phyloP scores from a whole-genome alignment of 2,113 vertebrate genomes.

The Rhagologus leucostigma region DNA sequence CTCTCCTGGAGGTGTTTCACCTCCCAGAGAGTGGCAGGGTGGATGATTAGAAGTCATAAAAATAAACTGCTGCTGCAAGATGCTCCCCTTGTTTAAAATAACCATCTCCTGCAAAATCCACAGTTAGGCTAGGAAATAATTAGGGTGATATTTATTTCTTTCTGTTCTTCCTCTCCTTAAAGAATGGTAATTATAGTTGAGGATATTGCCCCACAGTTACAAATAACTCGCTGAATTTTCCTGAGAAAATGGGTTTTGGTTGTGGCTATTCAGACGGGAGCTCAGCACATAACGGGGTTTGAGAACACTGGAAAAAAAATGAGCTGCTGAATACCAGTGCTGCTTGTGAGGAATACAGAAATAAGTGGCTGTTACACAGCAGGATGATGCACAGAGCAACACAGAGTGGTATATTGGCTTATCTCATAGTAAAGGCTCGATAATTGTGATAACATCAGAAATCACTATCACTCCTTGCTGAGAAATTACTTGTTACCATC shows the following conservation, averaged over 20 bases:
- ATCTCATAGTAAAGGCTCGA: slow-evolving; percentile 55
- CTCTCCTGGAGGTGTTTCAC: not conserved
- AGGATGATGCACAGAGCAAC: slow-evolving; percentile 56
- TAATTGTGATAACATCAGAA: slow-evolving; percentile 74
- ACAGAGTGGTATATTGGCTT: slow-evolving; percentile 55
- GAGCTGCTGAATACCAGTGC: slow-evolving; percentile 40
- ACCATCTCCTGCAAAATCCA: not conserved
- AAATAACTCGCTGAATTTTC: not conserved
- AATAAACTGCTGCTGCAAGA: not conserved
- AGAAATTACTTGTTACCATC: slow-evolving; percentile 64
- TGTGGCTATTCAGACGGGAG: slow-evolving; percentile 4
- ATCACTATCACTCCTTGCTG: slow-evolving; percentile 59
- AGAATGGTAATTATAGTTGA: not conserved
- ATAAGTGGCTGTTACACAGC: slow-evolving; percentile 57
- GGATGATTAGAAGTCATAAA: not conserved
- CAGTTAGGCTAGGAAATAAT: not conserved
- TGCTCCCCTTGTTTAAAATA: not conserved
- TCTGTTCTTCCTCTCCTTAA: not conserved
- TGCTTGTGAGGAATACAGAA: slow-evolving; percentile 49
- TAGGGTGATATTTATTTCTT: not conserved
- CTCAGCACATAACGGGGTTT: slow-evolving; percentile 34
- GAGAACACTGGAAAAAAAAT: slow-evolving; percentile 50
- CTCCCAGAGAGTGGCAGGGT: not conserved
- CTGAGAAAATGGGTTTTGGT: not conserved
- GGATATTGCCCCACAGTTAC: not conserved